Evolutionary conservation across 1,140 invertebrate species (phyloP).

Genomic region (Aphidius ervi): DNA sequence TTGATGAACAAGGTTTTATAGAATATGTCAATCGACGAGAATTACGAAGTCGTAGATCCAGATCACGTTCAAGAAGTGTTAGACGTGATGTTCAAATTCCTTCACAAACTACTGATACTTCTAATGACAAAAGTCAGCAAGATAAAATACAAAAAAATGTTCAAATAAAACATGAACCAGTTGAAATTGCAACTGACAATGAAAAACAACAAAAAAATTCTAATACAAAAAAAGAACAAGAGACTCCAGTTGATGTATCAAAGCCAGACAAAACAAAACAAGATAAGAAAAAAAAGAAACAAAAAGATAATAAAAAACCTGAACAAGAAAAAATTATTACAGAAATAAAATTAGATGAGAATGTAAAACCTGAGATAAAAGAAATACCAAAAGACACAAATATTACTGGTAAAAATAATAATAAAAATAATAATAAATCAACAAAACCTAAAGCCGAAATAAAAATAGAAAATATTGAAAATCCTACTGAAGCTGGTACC

Average conservation of each 20-base stretch:
- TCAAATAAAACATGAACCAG: no score
- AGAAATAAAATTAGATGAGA: not conserved
- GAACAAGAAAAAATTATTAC: not conserved
- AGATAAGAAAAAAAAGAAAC: conserved; percentile 9
- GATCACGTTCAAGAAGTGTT: conserved; percentile 46
- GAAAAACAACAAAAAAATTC: conserved; percentile 10
- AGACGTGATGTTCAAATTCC: conserved; percentile 21
- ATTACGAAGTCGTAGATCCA: conserved; percentile 45
- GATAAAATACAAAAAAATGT: not conserved
- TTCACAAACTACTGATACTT: not conserved
- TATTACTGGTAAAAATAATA: conserved; percentile 2
- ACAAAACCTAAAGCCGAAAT: conserved; percentile 16
- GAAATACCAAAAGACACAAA: not conserved
- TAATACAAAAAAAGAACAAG: not conserved
- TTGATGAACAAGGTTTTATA: conserved; percentile 54
- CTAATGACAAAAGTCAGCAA: not conserved
- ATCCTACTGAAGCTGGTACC: not conserved
- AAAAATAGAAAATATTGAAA: conserved; percentile 9
- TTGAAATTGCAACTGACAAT: no score
- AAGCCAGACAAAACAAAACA: not conserved
- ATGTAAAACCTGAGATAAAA: not conserved
- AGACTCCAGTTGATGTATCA: not conserved
- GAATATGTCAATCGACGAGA: conserved; percentile 50
- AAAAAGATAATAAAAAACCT: conserved; percentile 14
- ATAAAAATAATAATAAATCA: conserved; percentile 13